Base-by-base conservation (phyloP, 2,888 invertebrate species). In the Sylvicola cinctus region DNA sequence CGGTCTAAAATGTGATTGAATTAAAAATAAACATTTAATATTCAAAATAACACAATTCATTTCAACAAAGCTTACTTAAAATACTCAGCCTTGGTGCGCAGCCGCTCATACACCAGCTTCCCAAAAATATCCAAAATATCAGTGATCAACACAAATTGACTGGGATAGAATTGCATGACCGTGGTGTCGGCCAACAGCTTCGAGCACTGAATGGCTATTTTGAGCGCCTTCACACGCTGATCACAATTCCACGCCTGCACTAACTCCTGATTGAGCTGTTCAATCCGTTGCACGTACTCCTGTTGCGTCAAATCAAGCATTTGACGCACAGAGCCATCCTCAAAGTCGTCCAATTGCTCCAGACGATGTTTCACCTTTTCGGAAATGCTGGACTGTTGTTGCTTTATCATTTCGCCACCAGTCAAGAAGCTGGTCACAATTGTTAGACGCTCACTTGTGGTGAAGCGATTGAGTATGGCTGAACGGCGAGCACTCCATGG, bases 121-220 rank as follows among this genome's bases (percentile, higher is more conserved):
- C 88, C 88, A 63, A 98, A 96, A 41, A 80, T 84, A 55, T 96
- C 93, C 43, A 98, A 63, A 44, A 95, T 84, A 54, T 98, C 95
- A 10, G 91, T 91, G 36, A 96, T 78, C 12, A 96, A 66, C 25
- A 93, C 87, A 68, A 91, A 98, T 62, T 96, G 95, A 58, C 91
- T 91, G 0, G 96, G 96, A 62, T 96, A 98, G 60, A 96, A 98
- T 46, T 81, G 80, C 51, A 91, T 72, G 1, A 85, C 90, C 37
- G 74, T 75, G 3, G 83, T 77, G 52, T 93, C 90, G 2, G 83
- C 75, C 35, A 98, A 61, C 46, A 95, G 63, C 60, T 95, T 93
- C 26, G 93, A 84, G 59, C 93, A 91, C 66, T 95, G 93, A 44
- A 96, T 95, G 2, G 80, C 87, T 49, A 96, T 93, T 66, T 95